Conservation (phyloP, 1,140 invertebrate species). For the Drosophila mayri region DNA sequence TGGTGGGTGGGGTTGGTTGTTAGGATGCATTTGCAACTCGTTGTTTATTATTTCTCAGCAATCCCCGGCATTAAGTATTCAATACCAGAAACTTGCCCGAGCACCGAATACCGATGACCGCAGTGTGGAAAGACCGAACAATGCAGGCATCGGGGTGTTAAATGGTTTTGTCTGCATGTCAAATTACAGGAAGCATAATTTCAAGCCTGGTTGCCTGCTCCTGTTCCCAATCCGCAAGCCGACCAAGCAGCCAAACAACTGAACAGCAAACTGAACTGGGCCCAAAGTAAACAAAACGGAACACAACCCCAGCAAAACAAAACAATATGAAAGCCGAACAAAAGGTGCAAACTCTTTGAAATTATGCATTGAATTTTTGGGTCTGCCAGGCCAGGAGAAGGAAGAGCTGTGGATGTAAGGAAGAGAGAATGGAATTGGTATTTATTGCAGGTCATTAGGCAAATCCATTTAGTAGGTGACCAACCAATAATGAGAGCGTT, state of each 20-base stretch:
- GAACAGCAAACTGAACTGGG: slow-evolving; percentile 15
- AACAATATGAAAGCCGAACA: slow-evolving; percentile 34
- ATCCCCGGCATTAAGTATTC: slow-evolving; percentile 34
- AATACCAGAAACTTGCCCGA: slow-evolving; percentile 15
- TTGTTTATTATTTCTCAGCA: slow-evolving; percentile 37
- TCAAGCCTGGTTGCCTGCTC: slow-evolving; percentile 72
- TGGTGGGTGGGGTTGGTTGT: background rate
- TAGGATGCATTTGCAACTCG: slow-evolving; percentile 20
- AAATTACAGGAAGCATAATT: slow-evolving; percentile 83
- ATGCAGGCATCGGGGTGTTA: slow-evolving; percentile 79
- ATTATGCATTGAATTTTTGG: slow-evolving; percentile 62
- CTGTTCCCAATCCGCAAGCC: slow-evolving; percentile 42
- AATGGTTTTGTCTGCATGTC: slow-evolving; percentile 83
- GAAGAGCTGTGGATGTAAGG: background rate
- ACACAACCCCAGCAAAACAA: slow-evolving; percentile 27
- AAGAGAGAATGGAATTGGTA: slow-evolving; percentile 11
- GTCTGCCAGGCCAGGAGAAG: background rate
- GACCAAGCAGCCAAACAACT: slow-evolving; percentile 19
- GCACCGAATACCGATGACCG: slow-evolving; percentile 14
- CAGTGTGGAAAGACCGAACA: slow-evolving; percentile 53
- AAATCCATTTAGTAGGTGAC: slow-evolving; percentile 21
- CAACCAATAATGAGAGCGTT: slow-evolving; percentile 9
- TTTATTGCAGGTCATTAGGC: slow-evolving; percentile 49
- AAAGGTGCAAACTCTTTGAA: slow-evolving; percentile 69
- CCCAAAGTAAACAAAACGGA: slow-evolving; percentile 46